phyloP scores from a whole-genome alignment of 2,797 vertebrate genomes.

The Sylvilagus floridanus region DNA sequence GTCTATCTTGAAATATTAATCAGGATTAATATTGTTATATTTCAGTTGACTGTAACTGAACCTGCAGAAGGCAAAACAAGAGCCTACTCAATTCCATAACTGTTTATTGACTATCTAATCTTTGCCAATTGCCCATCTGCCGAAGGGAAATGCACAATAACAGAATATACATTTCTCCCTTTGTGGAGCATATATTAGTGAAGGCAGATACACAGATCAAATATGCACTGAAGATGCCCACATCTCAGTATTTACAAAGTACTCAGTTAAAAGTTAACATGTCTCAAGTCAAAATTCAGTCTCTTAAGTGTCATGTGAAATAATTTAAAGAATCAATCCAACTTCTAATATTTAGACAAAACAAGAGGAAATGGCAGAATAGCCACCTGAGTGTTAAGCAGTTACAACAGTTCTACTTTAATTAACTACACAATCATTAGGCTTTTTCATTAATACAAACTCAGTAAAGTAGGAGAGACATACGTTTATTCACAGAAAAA shows the following conservation, averaged over 20 bases:
- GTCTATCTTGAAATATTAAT: not conserved
- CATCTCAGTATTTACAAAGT: not conserved
- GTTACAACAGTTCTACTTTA: not conserved
- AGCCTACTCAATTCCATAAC: not conserved
- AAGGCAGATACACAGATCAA: not conserved
- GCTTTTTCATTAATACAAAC: not conserved
- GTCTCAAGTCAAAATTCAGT: not conserved
- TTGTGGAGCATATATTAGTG: not conserved
- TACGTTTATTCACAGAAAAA: not conserved
- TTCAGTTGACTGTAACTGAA: not conserved
- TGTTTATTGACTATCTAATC: not conserved
- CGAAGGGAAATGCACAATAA: not conserved
- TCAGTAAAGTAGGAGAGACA: not conserved
- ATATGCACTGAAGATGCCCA: not conserved
- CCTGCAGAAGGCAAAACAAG: not conserved
- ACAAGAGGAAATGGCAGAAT: not conserved
- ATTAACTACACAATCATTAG: not conserved
- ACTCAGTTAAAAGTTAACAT: constrained; percentile 21
- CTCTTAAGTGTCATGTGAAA: not conserved
- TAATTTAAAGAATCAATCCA: not conserved
- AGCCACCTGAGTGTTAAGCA: not conserved
- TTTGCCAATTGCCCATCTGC: not conserved
- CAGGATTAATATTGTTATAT: not conserved
- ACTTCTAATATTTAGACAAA: constrained; percentile 24
- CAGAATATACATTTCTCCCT: not conserved